Conservation (phyloP, 2,113 vertebrate genomes). For the Pampusana beccarii region DNA sequence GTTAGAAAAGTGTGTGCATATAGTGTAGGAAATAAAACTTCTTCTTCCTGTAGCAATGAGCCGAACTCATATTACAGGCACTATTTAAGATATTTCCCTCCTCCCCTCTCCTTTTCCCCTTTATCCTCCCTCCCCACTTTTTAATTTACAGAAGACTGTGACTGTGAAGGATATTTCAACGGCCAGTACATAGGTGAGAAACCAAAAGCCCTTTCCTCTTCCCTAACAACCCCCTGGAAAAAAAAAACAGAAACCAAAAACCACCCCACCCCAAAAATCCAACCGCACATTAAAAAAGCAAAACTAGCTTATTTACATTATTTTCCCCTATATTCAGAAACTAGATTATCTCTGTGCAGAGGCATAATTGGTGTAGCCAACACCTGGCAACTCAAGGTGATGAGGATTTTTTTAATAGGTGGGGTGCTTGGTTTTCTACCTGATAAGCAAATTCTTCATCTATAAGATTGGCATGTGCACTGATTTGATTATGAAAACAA, state of each 20-base stretch:
- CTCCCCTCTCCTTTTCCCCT: not conserved
- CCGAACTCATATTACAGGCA: not conserved
- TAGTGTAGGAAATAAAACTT: not conserved
- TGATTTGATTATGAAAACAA: not conserved
- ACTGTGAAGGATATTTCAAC: slow-evolving; percentile 85
- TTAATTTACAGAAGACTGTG: slow-evolving; percentile 86
- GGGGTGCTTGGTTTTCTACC: not conserved
- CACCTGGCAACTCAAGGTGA: not conserved
- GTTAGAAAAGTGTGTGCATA: not conserved
- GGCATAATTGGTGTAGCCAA: not conserved
- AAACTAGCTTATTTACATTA: not conserved
- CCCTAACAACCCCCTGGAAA: too few relatives aligned
- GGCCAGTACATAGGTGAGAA: slow-evolving; percentile 92
- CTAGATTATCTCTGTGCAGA: not conserved
- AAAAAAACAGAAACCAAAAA: not conserved
- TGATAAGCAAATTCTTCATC: not conserved
- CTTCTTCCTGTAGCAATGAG: not conserved
- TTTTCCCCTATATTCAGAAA: not conserved
- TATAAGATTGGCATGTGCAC: rapidly evolving
- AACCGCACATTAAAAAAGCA: not conserved
- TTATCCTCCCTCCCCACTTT: not conserved
- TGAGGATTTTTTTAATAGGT: not conserved
- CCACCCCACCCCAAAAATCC: not conserved
- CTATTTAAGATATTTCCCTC: not conserved
- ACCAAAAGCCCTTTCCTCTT: not conserved